Evolutionary conservation across 2,797 vertebrate species (phyloP).

Genomic region (Denticeps clupeoides): DNA sequence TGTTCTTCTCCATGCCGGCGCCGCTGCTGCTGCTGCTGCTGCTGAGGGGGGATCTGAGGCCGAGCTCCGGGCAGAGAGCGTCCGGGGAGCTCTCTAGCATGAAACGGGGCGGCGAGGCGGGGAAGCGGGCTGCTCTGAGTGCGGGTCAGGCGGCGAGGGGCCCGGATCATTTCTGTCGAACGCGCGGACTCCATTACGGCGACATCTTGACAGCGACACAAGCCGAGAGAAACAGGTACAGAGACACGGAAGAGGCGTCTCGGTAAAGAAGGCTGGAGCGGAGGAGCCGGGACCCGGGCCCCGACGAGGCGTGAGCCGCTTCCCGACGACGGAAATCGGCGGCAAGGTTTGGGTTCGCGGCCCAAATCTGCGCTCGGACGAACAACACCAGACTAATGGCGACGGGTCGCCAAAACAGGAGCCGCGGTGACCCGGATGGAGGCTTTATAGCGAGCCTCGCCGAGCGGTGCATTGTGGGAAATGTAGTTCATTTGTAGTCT

Average conservation of each 20-base stretch:
- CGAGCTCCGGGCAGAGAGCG: slow-evolving; percentile 66
- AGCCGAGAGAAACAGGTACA: slow-evolving; percentile 45
- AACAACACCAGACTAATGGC: slow-evolving; percentile 66
- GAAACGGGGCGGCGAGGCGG: slow-evolving; percentile 43
- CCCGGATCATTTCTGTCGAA: slow-evolving; percentile 86
- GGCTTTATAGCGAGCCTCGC: slow-evolving; percentile 19
- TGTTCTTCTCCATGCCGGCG: slow-evolving; percentile 62
- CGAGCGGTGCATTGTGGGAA: slow-evolving; percentile 42
- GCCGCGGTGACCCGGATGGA: slow-evolving; percentile 70
- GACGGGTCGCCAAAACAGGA: slow-evolving; percentile 83
- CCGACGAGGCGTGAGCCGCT: slow-evolving; percentile 41
- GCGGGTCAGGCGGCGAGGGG: slow-evolving; percentile 72
- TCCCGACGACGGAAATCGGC: slow-evolving; percentile 47
- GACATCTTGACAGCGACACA: slow-evolving; percentile 76
- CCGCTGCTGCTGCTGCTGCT: slow-evolving; percentile 37
- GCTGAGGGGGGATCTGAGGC: slow-evolving; percentile 51
- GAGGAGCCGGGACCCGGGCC: slow-evolving; percentile 55
- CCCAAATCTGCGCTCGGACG: slow-evolving; percentile 21
- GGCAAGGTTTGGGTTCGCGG: slow-evolving; percentile 32
- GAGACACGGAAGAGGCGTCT: slow-evolving; percentile 66
- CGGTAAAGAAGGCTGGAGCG: slow-evolving; percentile 36
- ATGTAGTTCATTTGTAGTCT: too few species aligned
- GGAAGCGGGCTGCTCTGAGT: slow-evolving; percentile 55
- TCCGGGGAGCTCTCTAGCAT: slow-evolving; percentile 58
- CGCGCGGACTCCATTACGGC: slow-evolving; percentile 88